Evolutionary conservation across 2,797 vertebrate genomes (phyloP).

Genomic region (Gadopsis marmoratus): DNA sequence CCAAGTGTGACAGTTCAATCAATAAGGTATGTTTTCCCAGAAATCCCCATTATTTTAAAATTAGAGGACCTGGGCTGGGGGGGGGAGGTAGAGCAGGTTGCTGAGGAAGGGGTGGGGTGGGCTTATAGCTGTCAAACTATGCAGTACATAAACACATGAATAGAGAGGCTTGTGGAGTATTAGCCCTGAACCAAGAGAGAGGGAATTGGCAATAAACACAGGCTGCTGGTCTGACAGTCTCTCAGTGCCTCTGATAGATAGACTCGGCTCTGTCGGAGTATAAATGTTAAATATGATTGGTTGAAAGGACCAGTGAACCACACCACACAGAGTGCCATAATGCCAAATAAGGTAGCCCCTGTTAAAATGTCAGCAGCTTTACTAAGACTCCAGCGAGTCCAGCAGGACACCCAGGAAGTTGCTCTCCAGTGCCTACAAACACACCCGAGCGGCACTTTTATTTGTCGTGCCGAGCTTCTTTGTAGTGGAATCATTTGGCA

Average conservation of each 20-base stretch:
- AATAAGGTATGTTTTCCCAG: slow-evolving; percentile 65
- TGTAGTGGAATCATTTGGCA: slow-evolving; percentile 44
- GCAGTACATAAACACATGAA: slow-evolving; percentile 55
- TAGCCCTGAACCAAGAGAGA: slow-evolving; percentile 65
- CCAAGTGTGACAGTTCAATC: slow-evolving; percentile 82
- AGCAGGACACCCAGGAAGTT: slow-evolving; percentile 33
- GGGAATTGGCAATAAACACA: slow-evolving; percentile 66
- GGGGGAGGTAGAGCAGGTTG: neutral
- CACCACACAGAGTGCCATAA: slow-evolving; percentile 44
- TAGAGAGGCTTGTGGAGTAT: slow-evolving; percentile 60
- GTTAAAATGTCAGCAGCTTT: slow-evolving; percentile 59
- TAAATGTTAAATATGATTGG: slow-evolving; percentile 69
- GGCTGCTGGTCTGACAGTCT: slow-evolving; percentile 61
- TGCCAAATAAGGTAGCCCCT: slow-evolving; percentile 53
- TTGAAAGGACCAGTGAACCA: slow-evolving; percentile 57
- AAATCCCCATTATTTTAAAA: slow-evolving; percentile 71
- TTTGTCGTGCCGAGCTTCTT: slow-evolving; percentile 30
- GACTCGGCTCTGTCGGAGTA: slow-evolving; percentile 49
- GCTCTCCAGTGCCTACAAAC: slow-evolving; percentile 29
- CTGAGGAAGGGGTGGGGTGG: slow-evolving; percentile 9
- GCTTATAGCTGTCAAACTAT: slow-evolving; percentile 35
- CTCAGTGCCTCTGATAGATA: slow-evolving; percentile 53
- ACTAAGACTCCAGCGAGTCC: slow-evolving; percentile 39
- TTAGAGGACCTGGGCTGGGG: slow-evolving; percentile 10
- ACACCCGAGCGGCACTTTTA: slow-evolving; percentile 27